Evolutionary conservation across 2,113 vertebrate genomes (phyloP).

Genomic region (Sisor rabdophorus): DNA sequence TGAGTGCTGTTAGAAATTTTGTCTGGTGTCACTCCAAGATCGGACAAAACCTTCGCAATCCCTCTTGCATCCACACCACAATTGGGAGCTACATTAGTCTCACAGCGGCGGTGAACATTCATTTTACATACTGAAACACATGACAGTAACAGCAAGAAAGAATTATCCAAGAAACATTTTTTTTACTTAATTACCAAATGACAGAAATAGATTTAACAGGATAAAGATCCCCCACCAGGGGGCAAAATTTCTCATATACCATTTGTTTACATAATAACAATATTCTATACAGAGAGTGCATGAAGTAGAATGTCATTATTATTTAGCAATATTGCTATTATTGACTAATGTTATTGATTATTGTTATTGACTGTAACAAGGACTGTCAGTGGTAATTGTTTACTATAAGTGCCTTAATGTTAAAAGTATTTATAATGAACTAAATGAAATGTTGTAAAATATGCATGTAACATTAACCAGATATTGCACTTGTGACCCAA

Average conservation of each 20-base stretch:
- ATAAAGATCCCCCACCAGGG: not conserved
- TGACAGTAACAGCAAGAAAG: not conserved
- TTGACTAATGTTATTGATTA: not conserved
- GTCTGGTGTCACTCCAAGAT: constrained; percentile 96
- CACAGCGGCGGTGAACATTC: constrained; percentile 96
- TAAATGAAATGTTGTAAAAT: not conserved
- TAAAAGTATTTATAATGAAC: not conserved
- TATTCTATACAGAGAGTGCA: not conserved
- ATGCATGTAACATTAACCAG: not conserved
- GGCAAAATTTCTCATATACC: not conserved
- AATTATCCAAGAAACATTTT: not conserved
- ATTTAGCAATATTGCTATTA: not conserved
- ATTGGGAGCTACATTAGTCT: constrained; percentile 94
- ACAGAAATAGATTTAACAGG: not conserved
- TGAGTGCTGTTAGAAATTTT: constrained; percentile 94
- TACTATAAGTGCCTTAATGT: not conserved
- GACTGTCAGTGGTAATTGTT: not conserved
- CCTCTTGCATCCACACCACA: constrained; percentile 95
- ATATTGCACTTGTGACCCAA: not conserved
- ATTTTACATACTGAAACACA: constrained; percentile 89
- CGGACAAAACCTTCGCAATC: constrained; percentile 93
- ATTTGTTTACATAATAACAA: not conserved
- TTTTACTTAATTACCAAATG: not conserved
- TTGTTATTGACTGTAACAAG: not conserved
- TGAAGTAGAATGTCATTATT: not conserved